phyloP scores from a whole-genome alignment of 2,113 vertebrate genomes.

The Lophius piscatorius region DNA sequence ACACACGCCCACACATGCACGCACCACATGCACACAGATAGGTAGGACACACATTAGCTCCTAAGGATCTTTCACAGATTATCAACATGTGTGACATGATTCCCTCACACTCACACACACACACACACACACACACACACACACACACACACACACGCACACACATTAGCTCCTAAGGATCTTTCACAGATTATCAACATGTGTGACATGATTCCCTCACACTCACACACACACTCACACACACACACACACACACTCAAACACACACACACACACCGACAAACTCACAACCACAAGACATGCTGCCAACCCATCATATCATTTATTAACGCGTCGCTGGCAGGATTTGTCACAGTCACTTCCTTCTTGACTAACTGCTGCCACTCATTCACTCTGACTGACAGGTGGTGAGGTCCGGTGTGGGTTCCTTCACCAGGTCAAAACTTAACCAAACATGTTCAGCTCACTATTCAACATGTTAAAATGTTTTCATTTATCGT shows the following conservation, averaged over 20 bases:
- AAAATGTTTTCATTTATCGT: slow-evolving; percentile 34
- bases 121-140: slow-evolving; percentile 18
- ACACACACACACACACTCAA: slow-evolving; percentile 11
- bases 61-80: no score
- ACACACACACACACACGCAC: slow-evolving; percentile 4
- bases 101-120: not conserved
- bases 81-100: no score
- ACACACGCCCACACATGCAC: not conserved
- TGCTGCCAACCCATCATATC: slow-evolving; percentile 26
- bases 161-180: not conserved
- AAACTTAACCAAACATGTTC: slow-evolving; percentile 13
- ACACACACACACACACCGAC: slow-evolving; percentile 7
- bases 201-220: no score
- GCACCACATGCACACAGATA: slow-evolving; percentile 17
- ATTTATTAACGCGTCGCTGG: slow-evolving; percentile 43
- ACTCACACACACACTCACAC: not conserved
- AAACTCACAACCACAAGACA: slow-evolving; percentile 14
- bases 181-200: no score
- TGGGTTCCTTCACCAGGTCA: slow-evolving; percentile 1
- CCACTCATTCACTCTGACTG: slow-evolving; percentile 46
- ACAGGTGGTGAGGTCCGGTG: slow-evolving; percentile 29
- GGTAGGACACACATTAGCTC: not conserved
- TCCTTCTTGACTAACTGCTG: slow-evolving; percentile 51
- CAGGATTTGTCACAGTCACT: slow-evolving; percentile 57
- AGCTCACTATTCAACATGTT: slow-evolving; percentile 16